A percentile compares a stretch with the other conserved stretches of the same genome.
Evolutionary conservation across 2,888 invertebrate species (phyloP).

Genomic region (Athripsodes cinereus): DNA sequence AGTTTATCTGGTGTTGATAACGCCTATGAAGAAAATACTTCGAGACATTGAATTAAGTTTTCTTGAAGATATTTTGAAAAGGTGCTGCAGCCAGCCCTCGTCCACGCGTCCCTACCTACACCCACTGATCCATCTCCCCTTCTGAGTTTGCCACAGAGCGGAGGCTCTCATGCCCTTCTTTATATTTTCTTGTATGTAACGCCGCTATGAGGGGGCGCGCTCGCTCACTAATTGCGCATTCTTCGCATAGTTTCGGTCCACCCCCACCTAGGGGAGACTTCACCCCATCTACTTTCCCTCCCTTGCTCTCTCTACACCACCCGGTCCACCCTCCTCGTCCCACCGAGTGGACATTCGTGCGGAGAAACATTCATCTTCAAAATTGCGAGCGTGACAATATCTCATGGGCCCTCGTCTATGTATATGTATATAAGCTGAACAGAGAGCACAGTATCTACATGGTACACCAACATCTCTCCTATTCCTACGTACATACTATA

Average conservation of each 20-base stretch:
- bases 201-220: slow-evolving; percentile 56
- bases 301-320: slow-evolving; percentile 33
- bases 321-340: slow-evolving; percentile 26
- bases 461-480: too few species aligned
- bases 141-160: slow-evolving; percentile 34
- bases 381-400: slow-evolving; percentile 32
- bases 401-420: slow-evolving; percentile 22
- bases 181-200: slow-evolving; percentile 62
- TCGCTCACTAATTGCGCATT: slow-evolving; percentile 94
- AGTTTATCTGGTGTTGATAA: too few species aligned
- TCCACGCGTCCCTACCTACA: not conserved
- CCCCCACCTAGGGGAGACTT: slow-evolving; percentile 33
- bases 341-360: slow-evolving; percentile 29
- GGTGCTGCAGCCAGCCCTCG: not conserved
- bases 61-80: not conserved
- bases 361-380: slow-evolving; percentile 29
- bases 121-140: slow-evolving; percentile 9
- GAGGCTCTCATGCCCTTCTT: slow-evolving; percentile 56
- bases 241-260: slow-evolving; percentile 91
- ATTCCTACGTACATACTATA: too few species aligned
- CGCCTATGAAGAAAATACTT: not conserved
- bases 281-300: slow-evolving; percentile 37
- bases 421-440: too few species aligned
- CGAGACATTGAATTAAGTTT: not conserved
- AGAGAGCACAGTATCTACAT: too few species aligned